Evolutionary conservation across 2,888 invertebrate genomes (phyloP).

Genomic region (Sycophila texana): DNA sequence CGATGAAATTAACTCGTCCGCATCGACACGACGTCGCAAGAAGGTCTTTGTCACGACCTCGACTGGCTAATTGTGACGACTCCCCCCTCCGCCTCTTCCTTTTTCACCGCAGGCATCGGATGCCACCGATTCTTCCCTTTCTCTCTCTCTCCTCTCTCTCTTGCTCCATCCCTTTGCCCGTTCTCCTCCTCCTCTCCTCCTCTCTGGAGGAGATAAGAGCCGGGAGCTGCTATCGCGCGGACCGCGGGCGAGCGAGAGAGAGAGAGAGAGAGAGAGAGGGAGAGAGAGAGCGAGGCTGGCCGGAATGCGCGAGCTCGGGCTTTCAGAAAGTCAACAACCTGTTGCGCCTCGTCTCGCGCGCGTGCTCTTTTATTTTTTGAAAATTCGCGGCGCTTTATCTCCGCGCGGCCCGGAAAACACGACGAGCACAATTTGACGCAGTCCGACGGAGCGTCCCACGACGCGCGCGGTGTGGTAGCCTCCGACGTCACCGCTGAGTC

Average conservation of each 20-base stretch:
- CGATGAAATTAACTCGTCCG: conserved; percentile 49
- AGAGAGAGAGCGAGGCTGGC: conserved; percentile 11
- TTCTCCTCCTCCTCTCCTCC: not conserved
- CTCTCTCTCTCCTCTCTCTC: not conserved
- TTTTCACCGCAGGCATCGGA: not conserved
- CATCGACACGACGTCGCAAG: conserved; percentile 34
- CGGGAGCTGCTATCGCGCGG: conserved; percentile 2
- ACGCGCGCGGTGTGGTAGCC: not conserved
- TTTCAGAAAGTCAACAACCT: conserved; percentile 51
- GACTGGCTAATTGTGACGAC: conserved; percentile 39
- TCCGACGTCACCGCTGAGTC: not conserved
- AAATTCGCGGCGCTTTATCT: conserved; percentile 47
- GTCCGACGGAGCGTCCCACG: conserved; percentile 3
- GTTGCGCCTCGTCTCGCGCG: conserved; percentile 29
- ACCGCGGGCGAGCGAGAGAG: not conserved
- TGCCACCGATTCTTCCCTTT: not conserved
- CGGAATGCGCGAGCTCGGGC: conserved; percentile 35
- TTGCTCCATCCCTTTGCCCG: not conserved
- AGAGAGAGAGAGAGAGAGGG: too few species aligned
- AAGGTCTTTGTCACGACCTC: conserved; percentile 46
- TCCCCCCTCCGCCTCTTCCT: conserved; percentile 3
- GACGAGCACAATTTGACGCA: conserved; percentile 8
- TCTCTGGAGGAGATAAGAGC: not conserved
- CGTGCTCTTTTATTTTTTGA: conserved; percentile 45
- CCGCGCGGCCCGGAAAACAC: conserved; percentile 28